Conservation (phyloP, 2,888 invertebrate genomes). For the Leptogaster cylindrica region DNA sequence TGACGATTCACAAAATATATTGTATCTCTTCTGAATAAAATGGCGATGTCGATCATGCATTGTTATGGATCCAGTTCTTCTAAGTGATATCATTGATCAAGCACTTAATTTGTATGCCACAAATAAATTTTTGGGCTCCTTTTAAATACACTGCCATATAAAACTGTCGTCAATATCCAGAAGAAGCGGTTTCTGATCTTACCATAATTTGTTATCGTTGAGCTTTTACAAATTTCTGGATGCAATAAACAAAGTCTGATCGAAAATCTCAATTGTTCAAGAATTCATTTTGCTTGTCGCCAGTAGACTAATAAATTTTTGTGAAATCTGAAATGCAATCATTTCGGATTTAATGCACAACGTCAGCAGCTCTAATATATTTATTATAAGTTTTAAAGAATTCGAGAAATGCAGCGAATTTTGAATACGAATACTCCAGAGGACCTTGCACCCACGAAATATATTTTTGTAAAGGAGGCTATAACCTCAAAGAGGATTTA, state of each 20-base stretch:
- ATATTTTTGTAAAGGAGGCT: not conserved
- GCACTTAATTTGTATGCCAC: not conserved
- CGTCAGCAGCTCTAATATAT: not conserved
- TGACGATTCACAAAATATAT: too few relatives aligned
- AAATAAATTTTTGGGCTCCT: not conserved
- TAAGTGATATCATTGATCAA: not conserved
- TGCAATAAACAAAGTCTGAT: not conserved
- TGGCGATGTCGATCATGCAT: not conserved
- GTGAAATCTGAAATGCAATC: not conserved
- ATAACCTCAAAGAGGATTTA: not conserved
- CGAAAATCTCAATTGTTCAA: not conserved
- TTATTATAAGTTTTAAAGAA: not conserved
- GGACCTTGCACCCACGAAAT: not conserved
- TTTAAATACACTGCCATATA: not conserved
- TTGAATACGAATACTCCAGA: not conserved
- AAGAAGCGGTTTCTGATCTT: not conserved
- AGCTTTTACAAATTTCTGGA: not conserved
- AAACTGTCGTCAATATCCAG: not conserved
- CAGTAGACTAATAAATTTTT: conserved; percentile 6
- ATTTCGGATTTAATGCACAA: not conserved
- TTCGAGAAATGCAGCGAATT: not conserved
- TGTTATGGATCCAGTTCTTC: not conserved
- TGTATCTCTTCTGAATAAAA: too few relatives aligned
- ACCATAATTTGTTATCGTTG: not conserved
- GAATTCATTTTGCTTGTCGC: not conserved